Conservation (phyloP, 2,888 invertebrate genomes). For the Xanthia icteritia region DNA sequence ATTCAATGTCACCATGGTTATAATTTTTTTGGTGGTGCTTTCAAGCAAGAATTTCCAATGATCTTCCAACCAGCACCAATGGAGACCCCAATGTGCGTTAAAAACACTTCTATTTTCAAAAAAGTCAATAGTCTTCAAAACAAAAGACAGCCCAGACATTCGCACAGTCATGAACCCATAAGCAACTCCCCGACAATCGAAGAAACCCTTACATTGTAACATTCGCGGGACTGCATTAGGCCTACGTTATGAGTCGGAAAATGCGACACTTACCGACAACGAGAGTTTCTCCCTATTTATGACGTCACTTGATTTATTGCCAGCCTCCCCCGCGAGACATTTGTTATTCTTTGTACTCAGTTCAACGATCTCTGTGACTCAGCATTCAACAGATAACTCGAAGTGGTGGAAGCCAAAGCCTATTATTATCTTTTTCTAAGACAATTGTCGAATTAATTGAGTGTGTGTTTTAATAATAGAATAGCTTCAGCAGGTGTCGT, state of each 20-base stretch:
- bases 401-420: conserved; percentile 33
- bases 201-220: conserved; percentile 54
- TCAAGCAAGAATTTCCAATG: background rate
- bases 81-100: background rate
- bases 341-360: conserved; percentile 77
- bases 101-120: conserved; percentile 5
- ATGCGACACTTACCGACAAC: conserved; percentile 77
- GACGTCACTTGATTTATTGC: conserved; percentile 78
- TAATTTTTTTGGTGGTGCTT: background rate
- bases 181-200: conserved; percentile 58
- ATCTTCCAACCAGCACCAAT: background rate
- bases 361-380: conserved; percentile 73
- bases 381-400: conserved; percentile 64
- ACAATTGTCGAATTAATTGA: conserved; percentile 56
- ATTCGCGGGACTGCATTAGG: conserved; percentile 69
- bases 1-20: background rate
- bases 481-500: conserved; percentile 43
- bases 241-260: conserved; percentile 77
- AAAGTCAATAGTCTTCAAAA: conserved; percentile 14
- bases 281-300: conserved; percentile 75
- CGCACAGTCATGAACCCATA: conserved; percentile 45
- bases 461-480: conserved; percentile 51
- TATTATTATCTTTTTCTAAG: conserved; percentile 58
- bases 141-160: conserved; percentile 61
- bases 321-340: conserved; percentile 69